A percentile compares a stretch with the other conserved stretches of the same genome.
Evolutionary conservation across 2,888 invertebrate species (phyloP).

Genomic region (Taenaris catops): DNA sequence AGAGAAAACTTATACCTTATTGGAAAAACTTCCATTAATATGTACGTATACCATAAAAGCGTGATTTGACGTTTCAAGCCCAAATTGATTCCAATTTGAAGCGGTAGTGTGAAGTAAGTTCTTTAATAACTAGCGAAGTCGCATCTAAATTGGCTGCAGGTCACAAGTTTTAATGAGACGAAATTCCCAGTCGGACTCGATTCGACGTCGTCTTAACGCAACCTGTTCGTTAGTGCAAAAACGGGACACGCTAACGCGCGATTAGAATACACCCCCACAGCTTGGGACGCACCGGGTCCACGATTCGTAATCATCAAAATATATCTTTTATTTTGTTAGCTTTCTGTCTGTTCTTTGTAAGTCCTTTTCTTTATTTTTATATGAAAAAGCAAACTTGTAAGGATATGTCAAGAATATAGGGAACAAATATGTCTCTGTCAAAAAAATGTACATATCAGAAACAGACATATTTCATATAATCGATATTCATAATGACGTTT

Average conservation of each 20-base stretch:
- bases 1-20: no score
- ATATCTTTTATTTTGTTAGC: no score
- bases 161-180: slow-evolving; percentile 79
- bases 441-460: no score
- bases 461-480: no score
- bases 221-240: slow-evolving; percentile 79
- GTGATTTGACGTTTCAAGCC: slow-evolving; percentile 4
- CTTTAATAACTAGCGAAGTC: slow-evolving; percentile 67
- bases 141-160: slow-evolving; percentile 74
- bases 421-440: no score
- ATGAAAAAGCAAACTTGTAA: no score
- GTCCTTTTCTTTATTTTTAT: no score
- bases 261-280: slow-evolving; percentile 72
- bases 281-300: slow-evolving; percentile 44
- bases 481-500: no score
- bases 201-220: slow-evolving; percentile 71
- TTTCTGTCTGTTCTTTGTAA: no score
- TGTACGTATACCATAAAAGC: no score
- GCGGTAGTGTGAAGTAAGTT: slow-evolving; percentile 62
- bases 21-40: no score
- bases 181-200: slow-evolving; percentile 69
- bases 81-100: slow-evolving; percentile 22
- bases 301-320: background rate
- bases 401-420: no score
- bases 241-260: slow-evolving; percentile 75